Percentiles rank a stretch among this genome's conserved stretches.
phyloP scores from a whole-genome alignment of 2,113 vertebrate genomes.

The Pterophyllum scalare region DNA sequence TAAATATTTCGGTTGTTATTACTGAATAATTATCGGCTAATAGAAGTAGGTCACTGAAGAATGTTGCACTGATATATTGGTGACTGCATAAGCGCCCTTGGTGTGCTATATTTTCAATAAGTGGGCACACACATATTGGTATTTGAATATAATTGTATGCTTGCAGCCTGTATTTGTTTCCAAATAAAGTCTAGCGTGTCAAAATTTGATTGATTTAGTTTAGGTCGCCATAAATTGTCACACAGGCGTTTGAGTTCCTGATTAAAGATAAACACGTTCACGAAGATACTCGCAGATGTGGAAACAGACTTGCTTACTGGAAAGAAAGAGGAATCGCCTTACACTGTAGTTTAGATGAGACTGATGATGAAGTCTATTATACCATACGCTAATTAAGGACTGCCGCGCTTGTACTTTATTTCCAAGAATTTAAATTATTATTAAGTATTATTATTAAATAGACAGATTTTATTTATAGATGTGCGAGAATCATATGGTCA shows the following conservation, averaged over 20 bases:
- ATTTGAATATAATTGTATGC: background rate
- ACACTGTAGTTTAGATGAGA: background rate
- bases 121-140: background rate
- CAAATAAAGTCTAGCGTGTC: background rate
- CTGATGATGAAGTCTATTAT: background rate
- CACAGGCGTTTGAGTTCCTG: background rate
- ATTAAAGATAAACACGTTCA: background rate
- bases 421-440: background rate
- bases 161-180: background rate
- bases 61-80: conserved; percentile 9
- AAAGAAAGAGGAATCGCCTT: background rate
- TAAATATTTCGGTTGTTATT: background rate
- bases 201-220: background rate
- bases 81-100: background rate
- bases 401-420: background rate
- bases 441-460: background rate
- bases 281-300: background rate
- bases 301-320: background rate
- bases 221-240: background rate
- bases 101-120: background rate
- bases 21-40: background rate
- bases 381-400: background rate
- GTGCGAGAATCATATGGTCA: background rate
- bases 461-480: background rate
- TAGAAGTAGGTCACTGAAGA: conserved; percentile 33